Percentiles rank a stretch among this genome's conserved stretches.
phyloP scores from a whole-genome alignment of 2,888 invertebrate genomes.

The Polietes domitor region DNA sequence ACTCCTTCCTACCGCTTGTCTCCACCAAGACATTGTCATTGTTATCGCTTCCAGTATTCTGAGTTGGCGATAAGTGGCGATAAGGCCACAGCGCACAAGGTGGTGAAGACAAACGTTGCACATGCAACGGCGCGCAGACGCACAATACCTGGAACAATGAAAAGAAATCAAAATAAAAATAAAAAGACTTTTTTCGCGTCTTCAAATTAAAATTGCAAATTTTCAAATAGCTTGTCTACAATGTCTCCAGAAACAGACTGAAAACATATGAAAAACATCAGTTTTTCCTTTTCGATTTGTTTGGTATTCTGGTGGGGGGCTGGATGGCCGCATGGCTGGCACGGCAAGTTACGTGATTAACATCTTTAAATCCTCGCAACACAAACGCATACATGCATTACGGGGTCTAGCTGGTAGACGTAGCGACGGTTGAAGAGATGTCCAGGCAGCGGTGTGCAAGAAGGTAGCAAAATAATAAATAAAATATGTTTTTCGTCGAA shows the following conservation, averaged over 20 bases:
- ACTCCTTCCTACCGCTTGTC: background rate
- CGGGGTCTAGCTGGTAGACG: background rate
- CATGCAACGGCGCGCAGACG: conserved; percentile 28
- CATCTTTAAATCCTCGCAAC: conserved; percentile 51
- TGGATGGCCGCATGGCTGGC: conserved; percentile 24
- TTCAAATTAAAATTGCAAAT: conserved; percentile 66
- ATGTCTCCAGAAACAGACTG: conserved; percentile 16
- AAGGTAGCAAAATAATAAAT: background rate
- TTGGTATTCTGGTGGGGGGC: conserved; percentile 14
- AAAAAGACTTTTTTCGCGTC: conserved; percentile 40
- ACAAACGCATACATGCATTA: background rate
- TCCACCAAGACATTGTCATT: conserved; percentile 22
- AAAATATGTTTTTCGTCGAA: no score
- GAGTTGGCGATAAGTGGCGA: conserved; percentile 7
- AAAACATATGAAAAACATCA: conserved; percentile 44
- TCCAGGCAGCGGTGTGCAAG: background rate
- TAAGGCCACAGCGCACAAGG: conserved; percentile 12
- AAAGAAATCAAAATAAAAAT: conserved; percentile 24
- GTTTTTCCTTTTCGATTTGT: conserved; percentile 39
- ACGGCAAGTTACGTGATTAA: conserved; percentile 63
- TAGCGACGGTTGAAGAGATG: background rate
- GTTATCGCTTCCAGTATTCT: conserved; percentile 13
- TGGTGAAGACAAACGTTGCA: conserved; percentile 38
- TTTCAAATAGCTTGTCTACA: conserved; percentile 60
- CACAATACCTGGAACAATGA: conserved; percentile 50